Percentiles rank a stretch among this genome's conserved stretches.
These are phyloP conservation scores for Pollenia labialis DNA, from an alignment of 2,888 invertebrate genomes.

Conservation along the genomic window DNA sequence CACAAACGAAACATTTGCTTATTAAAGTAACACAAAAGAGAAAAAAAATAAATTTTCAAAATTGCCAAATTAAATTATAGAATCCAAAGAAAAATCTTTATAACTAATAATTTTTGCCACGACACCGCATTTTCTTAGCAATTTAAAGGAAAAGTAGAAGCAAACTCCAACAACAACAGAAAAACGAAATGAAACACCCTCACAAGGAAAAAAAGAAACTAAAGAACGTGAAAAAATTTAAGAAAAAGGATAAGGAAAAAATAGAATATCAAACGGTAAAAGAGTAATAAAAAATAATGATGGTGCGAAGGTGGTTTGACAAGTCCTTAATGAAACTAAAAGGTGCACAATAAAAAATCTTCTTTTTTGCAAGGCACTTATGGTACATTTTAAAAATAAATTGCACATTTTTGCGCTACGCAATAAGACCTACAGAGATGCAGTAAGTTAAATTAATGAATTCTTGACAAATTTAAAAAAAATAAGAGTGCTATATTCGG, in stretches of 20 bases:
- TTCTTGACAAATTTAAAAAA: too few relatives aligned
- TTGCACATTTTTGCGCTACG: too few relatives aligned
- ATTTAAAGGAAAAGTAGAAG: constrained; percentile 19
- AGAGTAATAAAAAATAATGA: constrained; percentile 1
- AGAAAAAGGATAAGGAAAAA: constrained; percentile 12
- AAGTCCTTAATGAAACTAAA: not conserved
- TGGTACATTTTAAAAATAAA: too few relatives aligned
- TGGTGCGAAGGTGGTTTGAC: not conserved
- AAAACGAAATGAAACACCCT: constrained; percentile 53
- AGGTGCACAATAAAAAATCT: too few relatives aligned
- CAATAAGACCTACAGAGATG: too few relatives aligned
- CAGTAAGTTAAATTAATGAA: too few relatives aligned
- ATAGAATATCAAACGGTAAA: not conserved
- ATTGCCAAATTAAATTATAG: constrained; percentile 27
- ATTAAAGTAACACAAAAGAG: constrained; percentile 4
- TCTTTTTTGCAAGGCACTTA: too few relatives aligned
- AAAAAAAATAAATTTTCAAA: not conserved
- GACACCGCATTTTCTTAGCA: constrained; percentile 35
- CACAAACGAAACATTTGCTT: not conserved
- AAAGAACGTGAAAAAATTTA: not conserved
- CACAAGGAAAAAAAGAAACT: constrained; percentile 23
- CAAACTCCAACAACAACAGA: not conserved
- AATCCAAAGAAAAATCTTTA: not conserved
- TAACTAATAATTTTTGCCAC: constrained; percentile 43
- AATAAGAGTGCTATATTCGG: too few relatives aligned